phyloP scores from a whole-genome alignment of 2,888 invertebrate genomes.

The Ceraclea dissimilis region DNA sequence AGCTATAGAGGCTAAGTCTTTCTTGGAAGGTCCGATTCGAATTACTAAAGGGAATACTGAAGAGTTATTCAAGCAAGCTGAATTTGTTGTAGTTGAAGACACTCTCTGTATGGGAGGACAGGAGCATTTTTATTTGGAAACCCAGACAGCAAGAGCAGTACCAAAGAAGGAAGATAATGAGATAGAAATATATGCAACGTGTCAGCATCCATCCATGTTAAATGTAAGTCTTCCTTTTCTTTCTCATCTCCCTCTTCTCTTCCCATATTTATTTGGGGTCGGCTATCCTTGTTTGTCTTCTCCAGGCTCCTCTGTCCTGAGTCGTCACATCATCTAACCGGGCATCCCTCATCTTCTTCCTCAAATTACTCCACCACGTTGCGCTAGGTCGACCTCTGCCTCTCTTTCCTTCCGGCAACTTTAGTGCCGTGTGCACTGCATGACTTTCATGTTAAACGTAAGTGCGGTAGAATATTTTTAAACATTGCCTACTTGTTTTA shows the following conservation, averaged over 20 bases:
- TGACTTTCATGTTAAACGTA: neutral
- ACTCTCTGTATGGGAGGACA: constrained; percentile 77
- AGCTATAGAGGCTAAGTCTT: constrained; percentile 71
- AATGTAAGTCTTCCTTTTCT: constrained; percentile 40
- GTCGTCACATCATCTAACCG: no score
- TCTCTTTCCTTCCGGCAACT: no score
- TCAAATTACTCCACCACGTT: no score
- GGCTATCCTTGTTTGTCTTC: no score
- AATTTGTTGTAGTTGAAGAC: constrained; percentile 70
- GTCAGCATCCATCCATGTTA: constrained; percentile 76
- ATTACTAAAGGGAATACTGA: constrained; percentile 62
- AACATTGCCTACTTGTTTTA: neutral
- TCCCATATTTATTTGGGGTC: no score
- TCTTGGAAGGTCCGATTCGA: constrained; percentile 52
- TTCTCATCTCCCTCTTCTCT: no score
- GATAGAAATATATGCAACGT: constrained; percentile 74
- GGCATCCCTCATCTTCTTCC: no score
- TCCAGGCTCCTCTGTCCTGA: no score
- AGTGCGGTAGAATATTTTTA: neutral
- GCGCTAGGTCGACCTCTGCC: no score
- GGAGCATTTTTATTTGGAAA: constrained; percentile 96
- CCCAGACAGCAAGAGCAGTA: constrained; percentile 62
- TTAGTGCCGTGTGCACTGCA: no score
- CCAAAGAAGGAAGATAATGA: constrained; percentile 76
- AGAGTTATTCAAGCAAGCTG: constrained; percentile 56